Evolutionary conservation across 2,113 vertebrate species (phyloP).

Genomic region (Dendropsophus ebraccatus): DNA sequence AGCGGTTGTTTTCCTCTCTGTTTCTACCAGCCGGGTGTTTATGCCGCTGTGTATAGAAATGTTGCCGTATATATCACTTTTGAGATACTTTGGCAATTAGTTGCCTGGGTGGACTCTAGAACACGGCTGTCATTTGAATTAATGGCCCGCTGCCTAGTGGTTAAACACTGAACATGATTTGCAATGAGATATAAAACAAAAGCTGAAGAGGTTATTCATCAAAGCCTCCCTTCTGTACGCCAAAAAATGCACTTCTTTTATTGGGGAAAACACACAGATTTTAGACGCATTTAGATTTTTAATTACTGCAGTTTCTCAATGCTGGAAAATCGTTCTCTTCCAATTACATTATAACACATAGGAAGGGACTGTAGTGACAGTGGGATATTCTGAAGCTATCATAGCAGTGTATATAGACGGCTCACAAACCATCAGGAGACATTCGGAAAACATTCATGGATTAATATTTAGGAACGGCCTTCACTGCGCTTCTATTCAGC

Average conservation of each 20-base stretch:
- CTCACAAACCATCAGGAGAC: not conserved
- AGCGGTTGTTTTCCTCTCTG: not conserved
- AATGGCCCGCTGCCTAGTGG: conserved; percentile 27
- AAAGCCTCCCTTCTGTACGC: conserved; percentile 21
- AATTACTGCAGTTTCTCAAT: conserved; percentile 1
- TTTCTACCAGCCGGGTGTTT: not conserved
- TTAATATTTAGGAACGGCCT: not conserved
- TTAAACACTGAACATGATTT: conserved; percentile 49
- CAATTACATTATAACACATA: not conserved
- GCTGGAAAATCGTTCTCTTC: not conserved
- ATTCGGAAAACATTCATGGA: no score
- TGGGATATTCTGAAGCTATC: not conserved
- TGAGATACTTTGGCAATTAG: conserved; percentile 35
- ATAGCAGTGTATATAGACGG: not conserved
- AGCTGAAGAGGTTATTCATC: conserved; percentile 29
- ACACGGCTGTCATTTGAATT: conserved; percentile 43
- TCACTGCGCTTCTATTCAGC: not conserved
- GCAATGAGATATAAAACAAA: conserved; percentile 43
- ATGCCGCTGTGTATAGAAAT: conserved; percentile 38
- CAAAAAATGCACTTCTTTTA: conserved; percentile 2
- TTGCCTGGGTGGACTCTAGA: conserved; percentile 47
- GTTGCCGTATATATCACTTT: conserved; percentile 39
- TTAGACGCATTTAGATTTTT: conserved; percentile 14
- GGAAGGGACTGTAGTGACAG: not conserved
- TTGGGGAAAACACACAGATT: conserved; percentile 3